Conservation (phyloP, 2,888 invertebrate species). For the Cheilosia grossa region DNA sequence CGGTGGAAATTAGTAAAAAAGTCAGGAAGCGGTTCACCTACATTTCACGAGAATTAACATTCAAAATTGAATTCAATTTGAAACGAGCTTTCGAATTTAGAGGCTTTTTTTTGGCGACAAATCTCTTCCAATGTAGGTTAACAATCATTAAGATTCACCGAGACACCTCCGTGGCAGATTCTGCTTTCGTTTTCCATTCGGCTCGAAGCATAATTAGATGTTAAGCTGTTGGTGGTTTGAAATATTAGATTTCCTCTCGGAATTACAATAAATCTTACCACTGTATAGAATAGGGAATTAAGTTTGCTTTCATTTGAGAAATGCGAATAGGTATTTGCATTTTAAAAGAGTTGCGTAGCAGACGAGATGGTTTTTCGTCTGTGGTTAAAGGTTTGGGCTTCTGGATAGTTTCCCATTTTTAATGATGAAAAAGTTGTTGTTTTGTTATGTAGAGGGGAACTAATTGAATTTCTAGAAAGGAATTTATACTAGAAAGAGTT, state of each 20-base stretch:
- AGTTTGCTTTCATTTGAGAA: slow-evolving; percentile 56
- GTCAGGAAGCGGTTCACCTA: slow-evolving; percentile 60
- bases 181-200: slow-evolving; percentile 50
- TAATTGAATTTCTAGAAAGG: neutral
- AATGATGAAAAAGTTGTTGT: neutral
- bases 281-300: slow-evolving; percentile 18
- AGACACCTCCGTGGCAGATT: slow-evolving; percentile 8
- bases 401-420: neutral
- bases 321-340: slow-evolving; percentile 22
- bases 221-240: slow-evolving; percentile 8
- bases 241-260: slow-evolving; percentile 11
- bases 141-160: slow-evolving; percentile 7
- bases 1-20: slow-evolving; percentile 37
- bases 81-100: slow-evolving; percentile 47
- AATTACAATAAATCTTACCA: slow-evolving; percentile 2
- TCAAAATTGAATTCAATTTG: slow-evolving; percentile 41
- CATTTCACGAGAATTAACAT: slow-evolving; percentile 35
- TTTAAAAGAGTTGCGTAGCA: slow-evolving; percentile 4
- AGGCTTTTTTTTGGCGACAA: slow-evolving; percentile 10
- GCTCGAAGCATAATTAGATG: slow-evolving; percentile 28
- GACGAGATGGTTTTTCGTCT: neutral
- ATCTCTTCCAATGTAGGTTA: slow-evolving; percentile 52
- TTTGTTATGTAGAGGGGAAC: neutral
- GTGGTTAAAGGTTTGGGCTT: slow-evolving; percentile 6
- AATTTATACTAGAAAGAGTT: no score